Percentiles rank a stretch among this genome's conserved stretches.
These are phyloP conservation scores for Maconellicoccus hirsutus DNA, from an alignment of 1,140 invertebrate species.

Conservation along the genomic window DNA sequence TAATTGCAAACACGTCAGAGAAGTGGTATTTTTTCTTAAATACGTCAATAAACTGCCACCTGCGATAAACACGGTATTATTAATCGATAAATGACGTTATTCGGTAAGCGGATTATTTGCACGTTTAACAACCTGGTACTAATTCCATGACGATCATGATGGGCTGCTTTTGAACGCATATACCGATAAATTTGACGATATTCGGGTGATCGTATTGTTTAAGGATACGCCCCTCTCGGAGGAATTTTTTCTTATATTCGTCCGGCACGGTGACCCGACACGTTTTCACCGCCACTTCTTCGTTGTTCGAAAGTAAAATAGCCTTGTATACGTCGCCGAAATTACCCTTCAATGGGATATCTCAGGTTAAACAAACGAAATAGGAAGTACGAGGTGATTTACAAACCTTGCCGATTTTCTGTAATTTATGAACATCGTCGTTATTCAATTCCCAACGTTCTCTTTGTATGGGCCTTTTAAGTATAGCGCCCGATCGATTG, in stretches of 20 bases:
- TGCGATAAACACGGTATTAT: conserved; percentile 33
- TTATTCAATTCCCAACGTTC: conserved; percentile 95
- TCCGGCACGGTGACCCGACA: conserved; percentile 86
- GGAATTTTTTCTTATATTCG: conserved; percentile 90
- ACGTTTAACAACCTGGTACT: conserved; percentile 58
- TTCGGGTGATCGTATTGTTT: conserved; percentile 97
- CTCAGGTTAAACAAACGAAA: no score
- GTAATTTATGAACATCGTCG: conserved; percentile 81
- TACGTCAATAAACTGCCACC: conserved; percentile 82
- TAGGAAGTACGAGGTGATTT: no score
- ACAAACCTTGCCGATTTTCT: conserved; percentile 87
- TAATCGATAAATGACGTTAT: no score
- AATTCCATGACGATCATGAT: conserved; percentile 99
- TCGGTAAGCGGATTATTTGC: background rate
- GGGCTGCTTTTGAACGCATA: conserved; percentile 94
- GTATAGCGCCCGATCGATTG: conserved; percentile 76
- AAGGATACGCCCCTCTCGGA: conserved; percentile 88
- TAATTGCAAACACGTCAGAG: conserved; percentile 56
- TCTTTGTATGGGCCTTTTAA: conserved; percentile 73
- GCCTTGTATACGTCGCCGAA: conserved; percentile 96
- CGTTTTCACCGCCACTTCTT: conserved; percentile 91
- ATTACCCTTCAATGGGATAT: conserved; percentile 67
- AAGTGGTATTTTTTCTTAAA: conserved; percentile 61
- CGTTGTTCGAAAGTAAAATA: conserved; percentile 62
- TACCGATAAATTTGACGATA: conserved; percentile 91